Evolutionary conservation across 2,797 vertebrate genomes (phyloP).

Genomic region (Lagorchestes hirsutus): DNA sequence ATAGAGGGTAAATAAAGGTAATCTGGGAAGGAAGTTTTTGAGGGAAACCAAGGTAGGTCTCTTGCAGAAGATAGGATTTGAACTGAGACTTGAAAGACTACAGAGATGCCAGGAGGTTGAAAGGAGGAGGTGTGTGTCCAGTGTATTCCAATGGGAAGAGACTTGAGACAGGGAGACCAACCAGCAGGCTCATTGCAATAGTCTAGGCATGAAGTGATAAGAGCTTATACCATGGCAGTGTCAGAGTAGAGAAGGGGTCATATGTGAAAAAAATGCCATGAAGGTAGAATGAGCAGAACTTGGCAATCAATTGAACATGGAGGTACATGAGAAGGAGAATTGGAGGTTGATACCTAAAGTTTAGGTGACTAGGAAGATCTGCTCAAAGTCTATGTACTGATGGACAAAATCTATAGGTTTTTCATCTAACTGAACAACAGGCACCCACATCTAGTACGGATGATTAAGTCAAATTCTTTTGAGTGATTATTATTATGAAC

Average conservation of each 20-base stretch:
- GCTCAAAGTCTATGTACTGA: neutral
- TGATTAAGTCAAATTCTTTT: neutral
- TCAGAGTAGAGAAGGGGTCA: neutral
- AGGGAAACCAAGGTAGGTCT: neutral
- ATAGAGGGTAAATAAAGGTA: neutral
- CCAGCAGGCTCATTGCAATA: neutral
- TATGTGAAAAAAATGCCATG: neutral
- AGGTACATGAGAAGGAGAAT: neutral
- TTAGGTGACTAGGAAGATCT: neutral
- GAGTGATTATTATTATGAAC: neutral
- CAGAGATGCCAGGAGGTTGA: neutral
- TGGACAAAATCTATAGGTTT: neutral
- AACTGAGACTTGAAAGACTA: neutral
- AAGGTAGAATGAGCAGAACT: neutral
- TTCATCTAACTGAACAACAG: neutral
- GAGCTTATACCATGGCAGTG: neutral
- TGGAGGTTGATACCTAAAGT: neutral
- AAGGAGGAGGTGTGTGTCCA: neutral
- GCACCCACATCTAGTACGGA: neutral
- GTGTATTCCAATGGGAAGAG: neutral
- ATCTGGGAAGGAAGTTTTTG: neutral
- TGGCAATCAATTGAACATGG: neutral
- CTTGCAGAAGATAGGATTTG: neutral
- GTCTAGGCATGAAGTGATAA: neutral
- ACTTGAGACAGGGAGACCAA: neutral